These are phyloP conservation scores for Perodicticus potto DNA, from an alignment of 2,797 vertebrate species.

Conservation along the genomic window DNA sequence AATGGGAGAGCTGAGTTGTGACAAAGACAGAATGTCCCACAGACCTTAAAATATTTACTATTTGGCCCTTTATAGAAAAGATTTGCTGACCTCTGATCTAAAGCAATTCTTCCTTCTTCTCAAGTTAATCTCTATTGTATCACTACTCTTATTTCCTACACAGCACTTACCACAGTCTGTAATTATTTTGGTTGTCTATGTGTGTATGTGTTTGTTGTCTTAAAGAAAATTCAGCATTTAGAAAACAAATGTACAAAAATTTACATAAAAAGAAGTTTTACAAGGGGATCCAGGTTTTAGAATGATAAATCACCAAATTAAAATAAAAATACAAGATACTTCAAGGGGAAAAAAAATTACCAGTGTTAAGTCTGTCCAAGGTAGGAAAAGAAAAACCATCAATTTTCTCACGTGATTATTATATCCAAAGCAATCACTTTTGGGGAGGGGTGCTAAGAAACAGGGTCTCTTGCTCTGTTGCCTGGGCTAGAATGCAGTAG, in stretches of 20 bases:
- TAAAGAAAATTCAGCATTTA: slow-evolving; percentile 33
- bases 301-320: slow-evolving; percentile 14
- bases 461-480: too few species aligned
- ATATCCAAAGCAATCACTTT: slow-evolving; percentile 23
- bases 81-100: background rate
- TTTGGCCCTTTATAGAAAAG: background rate
- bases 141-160: background rate
- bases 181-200: background rate
- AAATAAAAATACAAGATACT: background rate
- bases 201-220: background rate
- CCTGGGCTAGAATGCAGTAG: too few species aligned
- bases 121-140: background rate
- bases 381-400: background rate
- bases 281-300: background rate
- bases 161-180: background rate
- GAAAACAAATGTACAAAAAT: slow-evolving; percentile 14
- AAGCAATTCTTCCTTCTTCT: background rate
- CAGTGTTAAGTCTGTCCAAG: background rate
- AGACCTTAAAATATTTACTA: slow-evolving; percentile 4
- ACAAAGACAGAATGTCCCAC: background rate
- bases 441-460: too few species aligned
- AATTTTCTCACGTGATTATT: slow-evolving; percentile 29
- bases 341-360: background rate
- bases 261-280: slow-evolving; percentile 31
- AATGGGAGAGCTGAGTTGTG: background rate